Base-by-base conservation (phyloP, 2,888 invertebrate species). In the Tryphoninae sp. region DNA sequence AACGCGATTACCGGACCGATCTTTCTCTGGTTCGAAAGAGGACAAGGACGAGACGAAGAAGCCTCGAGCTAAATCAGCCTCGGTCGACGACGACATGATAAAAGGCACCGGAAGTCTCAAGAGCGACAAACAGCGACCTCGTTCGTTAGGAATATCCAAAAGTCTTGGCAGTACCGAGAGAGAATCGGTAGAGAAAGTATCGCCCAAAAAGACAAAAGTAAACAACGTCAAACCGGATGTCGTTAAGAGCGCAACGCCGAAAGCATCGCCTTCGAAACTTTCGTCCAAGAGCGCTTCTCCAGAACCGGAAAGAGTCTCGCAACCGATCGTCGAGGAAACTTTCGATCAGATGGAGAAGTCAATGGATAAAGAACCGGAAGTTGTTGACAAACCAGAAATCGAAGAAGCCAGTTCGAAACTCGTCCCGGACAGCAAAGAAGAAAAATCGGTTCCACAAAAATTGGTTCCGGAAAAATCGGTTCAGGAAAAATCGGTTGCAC, bases 201-300 rank as follows among this genome's bases (percentile, higher is more conserved):
- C 91, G 0, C 91, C 90, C 3, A 92, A 92, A 78, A 87, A 89
- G 6, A 81, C 94, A 94, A 89, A 94, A 62, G 92, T 93, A 62
- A 95, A 95, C 88, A 93, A 94, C 53, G 58, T 33, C 0, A 81
- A 72, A 11, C 62, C 81, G 7, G 81, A 81, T 13, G 75, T 59
- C 3, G 45, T 64, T 1, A 78, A 81, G 33, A 81, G 19, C 40
- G 13, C 61, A 7, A 82, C 81, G 2, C 83, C 82, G 8, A 82
- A 82, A 22, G 76, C 77, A 19, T 82, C 82, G 3, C 82, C 75
- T 62, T 88, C 81, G 84, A 85, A 42, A 88, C 11, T 51, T 2
- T 11, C 26, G 1, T 2, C 76, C 8, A 82, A 82, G 55, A 42
- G 45, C 1, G 45, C 22, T 9, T 68, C 74, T 13, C 69, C 75